Percentiles rank a stretch among this genome's conserved stretches.
Conservation (phyloP, 2,888 invertebrate species). For the Argyresthia albistria region DNA sequence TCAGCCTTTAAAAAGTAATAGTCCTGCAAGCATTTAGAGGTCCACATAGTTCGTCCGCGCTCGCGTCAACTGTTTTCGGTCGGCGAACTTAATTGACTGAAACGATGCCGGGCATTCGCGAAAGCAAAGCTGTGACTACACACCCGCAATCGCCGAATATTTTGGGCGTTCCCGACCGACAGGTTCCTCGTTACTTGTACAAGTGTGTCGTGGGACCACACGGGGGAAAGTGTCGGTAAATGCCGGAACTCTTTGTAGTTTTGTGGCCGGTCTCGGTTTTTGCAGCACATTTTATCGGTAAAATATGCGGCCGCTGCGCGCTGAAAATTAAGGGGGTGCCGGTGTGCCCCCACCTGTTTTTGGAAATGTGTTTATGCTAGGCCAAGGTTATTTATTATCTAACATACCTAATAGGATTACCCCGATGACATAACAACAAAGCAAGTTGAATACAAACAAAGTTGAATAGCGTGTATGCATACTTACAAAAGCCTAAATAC, state of each 20-base stretch:
- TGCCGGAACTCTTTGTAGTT: conserved; percentile 46
- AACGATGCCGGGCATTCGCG: conserved; percentile 8
- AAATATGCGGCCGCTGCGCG: conserved; percentile 33
- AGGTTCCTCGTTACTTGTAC: conserved; percentile 22
- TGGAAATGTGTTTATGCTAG: no score
- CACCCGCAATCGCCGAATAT: conserved; percentile 48
- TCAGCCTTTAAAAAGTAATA: not conserved
- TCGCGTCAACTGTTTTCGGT: not conserved
- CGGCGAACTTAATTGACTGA: conserved; percentile 12
- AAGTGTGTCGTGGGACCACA: conserved; percentile 59
- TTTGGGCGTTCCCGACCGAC: conserved; percentile 63
- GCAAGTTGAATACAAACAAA: no score
- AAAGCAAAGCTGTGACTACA: conserved; percentile 21
- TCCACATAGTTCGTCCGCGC: no score
- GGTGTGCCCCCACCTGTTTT: conserved; percentile 14
- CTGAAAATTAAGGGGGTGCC: conserved; percentile 43
- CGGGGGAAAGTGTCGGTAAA: conserved; percentile 54
- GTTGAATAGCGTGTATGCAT: no score
- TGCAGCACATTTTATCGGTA: conserved; percentile 35
- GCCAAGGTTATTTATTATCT: no score
- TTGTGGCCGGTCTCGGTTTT: conserved; percentile 37
- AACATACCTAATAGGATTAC: no score
- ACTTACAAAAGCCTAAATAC: no score
- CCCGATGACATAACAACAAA: no score
- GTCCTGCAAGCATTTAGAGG: not conserved